These are phyloP conservation scores for Synergus japonicus DNA, from an alignment of 2,888 invertebrate species.

Conservation along the genomic window DNA sequence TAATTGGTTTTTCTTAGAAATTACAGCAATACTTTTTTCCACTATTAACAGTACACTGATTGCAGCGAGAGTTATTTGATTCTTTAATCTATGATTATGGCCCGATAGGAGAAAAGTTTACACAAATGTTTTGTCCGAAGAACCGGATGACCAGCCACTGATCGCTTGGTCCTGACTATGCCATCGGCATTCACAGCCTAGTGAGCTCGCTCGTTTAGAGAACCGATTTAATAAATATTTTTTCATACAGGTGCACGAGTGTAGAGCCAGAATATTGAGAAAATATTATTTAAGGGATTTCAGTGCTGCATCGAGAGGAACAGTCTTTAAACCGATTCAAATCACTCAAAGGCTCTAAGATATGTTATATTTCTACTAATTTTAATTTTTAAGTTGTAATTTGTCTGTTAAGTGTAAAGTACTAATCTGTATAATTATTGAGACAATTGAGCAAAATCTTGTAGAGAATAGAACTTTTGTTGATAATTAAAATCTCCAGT, in stretches of 20 bases:
- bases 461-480: background rate
- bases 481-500: background rate
- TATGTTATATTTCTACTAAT: slow-evolving; percentile 27
- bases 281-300: slow-evolving; percentile 27
- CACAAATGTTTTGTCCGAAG: slow-evolving; percentile 37
- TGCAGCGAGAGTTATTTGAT: slow-evolving; percentile 46
- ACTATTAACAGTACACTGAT: slow-evolving; percentile 45
- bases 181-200: slow-evolving; percentile 56
- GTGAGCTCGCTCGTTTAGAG: slow-evolving; percentile 55
- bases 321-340: slow-evolving; percentile 28
- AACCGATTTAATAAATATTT: slow-evolving; percentile 49
- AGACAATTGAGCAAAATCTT: slow-evolving; percentile 36
- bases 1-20: slow-evolving; percentile 37
- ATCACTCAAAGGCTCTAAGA: slow-evolving; percentile 11
- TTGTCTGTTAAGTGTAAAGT: slow-evolving; percentile 17
- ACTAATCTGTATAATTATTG: slow-evolving; percentile 25
- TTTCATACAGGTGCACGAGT: slow-evolving; percentile 45
- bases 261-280: slow-evolving; percentile 43
- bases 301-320: slow-evolving; percentile 22
- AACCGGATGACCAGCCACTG: slow-evolving; percentile 36
- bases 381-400: background rate
- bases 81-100: slow-evolving; percentile 45
- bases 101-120: slow-evolving; percentile 43
- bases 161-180: slow-evolving; percentile 40
- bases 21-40: slow-evolving; percentile 26